Conservation (phyloP, 2,113 vertebrate species). For the Syngnathus typhle region DNA sequence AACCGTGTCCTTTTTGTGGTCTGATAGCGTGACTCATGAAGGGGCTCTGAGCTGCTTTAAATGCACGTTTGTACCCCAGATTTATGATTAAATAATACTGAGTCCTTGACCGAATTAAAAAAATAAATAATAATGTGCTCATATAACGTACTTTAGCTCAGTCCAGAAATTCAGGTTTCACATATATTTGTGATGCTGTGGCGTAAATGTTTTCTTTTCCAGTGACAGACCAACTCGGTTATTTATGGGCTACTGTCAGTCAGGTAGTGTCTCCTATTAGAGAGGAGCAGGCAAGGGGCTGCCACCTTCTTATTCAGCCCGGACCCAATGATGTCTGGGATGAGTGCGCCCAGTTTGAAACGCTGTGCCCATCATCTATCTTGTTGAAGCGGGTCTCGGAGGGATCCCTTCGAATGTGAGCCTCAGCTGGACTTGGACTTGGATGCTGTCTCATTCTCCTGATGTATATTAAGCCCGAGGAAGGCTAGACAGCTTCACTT, state of each 20-base stretch:
- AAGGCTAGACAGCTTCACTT: conserved; percentile 15
- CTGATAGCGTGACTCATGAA: neutral
- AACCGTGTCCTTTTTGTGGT: conserved; percentile 2
- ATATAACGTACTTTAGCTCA: conserved; percentile 15
- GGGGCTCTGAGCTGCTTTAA: neutral
- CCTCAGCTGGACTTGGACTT: conserved; percentile 53
- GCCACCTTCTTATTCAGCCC: conserved; percentile 68
- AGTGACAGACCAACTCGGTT: conserved; percentile 51
- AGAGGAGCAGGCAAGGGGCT: conserved; percentile 56
- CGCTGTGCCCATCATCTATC: conserved; percentile 61
- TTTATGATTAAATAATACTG: neutral
- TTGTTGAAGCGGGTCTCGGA: conserved; percentile 63
- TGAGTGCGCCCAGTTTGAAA: conserved; percentile 61
- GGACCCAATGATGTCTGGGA: conserved; percentile 66
- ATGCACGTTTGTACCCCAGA: neutral
- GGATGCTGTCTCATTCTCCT: conserved; percentile 32
- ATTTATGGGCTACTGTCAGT: conserved; percentile 74
- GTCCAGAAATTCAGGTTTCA: conserved; percentile 11
- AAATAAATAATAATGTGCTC: neutral
- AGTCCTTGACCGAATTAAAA: neutral
- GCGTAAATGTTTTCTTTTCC: conserved; percentile 50
- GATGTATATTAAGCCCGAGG: conserved; percentile 33
- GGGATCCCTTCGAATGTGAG: conserved; percentile 40
- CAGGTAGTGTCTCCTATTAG: conserved; percentile 62
- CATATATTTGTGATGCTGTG: conserved; percentile 31